Percentiles rank a stretch among this genome's conserved stretches.
These are phyloP conservation scores for Panthera tigris DNA, from an alignment of 2,113 vertebrate species.

Conservation along the genomic window DNA sequence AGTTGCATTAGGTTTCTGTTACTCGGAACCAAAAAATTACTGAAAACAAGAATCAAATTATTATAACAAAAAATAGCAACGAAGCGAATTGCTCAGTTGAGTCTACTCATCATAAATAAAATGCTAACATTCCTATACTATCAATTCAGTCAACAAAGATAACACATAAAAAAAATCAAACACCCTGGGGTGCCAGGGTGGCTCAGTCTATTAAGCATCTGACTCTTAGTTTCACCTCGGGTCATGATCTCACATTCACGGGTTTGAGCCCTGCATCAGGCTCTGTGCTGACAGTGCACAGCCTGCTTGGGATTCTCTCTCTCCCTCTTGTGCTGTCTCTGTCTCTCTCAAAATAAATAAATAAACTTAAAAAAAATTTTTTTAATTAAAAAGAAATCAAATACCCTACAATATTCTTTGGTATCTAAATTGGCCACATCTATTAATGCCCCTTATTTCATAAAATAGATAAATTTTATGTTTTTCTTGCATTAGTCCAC, in stretches of 20 bases:
- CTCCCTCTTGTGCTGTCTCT: too few species aligned
- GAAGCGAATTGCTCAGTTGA: background rate
- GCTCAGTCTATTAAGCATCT: too few species aligned
- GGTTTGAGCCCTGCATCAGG: too few species aligned
- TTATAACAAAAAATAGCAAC: background rate
- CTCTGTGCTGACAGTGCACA: too few species aligned
- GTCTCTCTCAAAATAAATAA: too few species aligned
- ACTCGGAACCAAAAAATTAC: background rate
- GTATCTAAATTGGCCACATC: background rate
- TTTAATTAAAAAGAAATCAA: background rate
- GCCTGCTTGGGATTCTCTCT: too few species aligned
- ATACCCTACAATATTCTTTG: background rate
- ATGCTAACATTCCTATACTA: background rate
- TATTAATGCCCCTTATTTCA: background rate
- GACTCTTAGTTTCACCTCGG: too few species aligned
- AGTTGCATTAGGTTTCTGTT: background rate
- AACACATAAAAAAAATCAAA: background rate
- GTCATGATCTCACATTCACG: too few species aligned
- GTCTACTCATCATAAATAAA: background rate
- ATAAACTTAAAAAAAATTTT: too few species aligned
- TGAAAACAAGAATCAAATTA: background rate
- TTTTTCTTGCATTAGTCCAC: background rate
- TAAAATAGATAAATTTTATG: background rate
- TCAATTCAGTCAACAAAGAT: background rate
- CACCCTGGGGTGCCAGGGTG: too few species aligned